These are phyloP conservation scores for Galeopterus variegatus DNA, from an alignment of 2,113 vertebrate genomes.

Conservation along the genomic window DNA sequence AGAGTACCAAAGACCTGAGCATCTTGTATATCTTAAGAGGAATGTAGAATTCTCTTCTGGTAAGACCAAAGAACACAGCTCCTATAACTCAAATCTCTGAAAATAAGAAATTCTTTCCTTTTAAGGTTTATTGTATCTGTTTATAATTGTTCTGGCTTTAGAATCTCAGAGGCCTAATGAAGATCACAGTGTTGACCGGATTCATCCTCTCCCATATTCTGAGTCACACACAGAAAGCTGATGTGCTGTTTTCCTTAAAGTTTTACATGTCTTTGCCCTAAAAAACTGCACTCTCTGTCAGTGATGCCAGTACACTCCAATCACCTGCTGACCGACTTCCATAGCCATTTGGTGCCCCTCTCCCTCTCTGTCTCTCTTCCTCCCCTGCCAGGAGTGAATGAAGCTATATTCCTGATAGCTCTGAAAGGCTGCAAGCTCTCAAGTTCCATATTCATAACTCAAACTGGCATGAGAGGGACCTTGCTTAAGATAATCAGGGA, in stretches of 20 bases:
- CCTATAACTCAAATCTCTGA: neutral
- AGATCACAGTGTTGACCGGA: neutral
- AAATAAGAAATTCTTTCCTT: neutral
- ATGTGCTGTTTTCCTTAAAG: neutral
- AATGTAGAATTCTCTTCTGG: neutral
- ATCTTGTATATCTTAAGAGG: neutral
- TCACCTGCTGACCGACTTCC: neutral
- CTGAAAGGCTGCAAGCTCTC: neutral
- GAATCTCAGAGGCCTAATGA: neutral
- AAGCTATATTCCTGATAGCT: neutral
- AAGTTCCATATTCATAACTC: slow-evolving; percentile 23
- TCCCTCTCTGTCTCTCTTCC: neutral
- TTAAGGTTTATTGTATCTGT: neutral
- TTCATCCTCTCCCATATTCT: neutral
- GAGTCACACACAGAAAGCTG: neutral
- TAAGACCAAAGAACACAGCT: neutral
- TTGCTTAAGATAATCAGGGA: slow-evolving; percentile 9
- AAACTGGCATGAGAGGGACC: neutral
- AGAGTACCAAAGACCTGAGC: neutral
- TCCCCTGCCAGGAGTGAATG: neutral
- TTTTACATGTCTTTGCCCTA: neutral
- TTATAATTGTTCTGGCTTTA: neutral
- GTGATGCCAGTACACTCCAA: too few relatives aligned
- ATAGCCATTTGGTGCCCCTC: too few relatives aligned
- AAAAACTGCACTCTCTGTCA: neutral